Evolutionary conservation across 2,888 invertebrate species (phyloP), one percentile per base, ranked within the genome.

Genomic region (Oxytorus armatus): DNA sequence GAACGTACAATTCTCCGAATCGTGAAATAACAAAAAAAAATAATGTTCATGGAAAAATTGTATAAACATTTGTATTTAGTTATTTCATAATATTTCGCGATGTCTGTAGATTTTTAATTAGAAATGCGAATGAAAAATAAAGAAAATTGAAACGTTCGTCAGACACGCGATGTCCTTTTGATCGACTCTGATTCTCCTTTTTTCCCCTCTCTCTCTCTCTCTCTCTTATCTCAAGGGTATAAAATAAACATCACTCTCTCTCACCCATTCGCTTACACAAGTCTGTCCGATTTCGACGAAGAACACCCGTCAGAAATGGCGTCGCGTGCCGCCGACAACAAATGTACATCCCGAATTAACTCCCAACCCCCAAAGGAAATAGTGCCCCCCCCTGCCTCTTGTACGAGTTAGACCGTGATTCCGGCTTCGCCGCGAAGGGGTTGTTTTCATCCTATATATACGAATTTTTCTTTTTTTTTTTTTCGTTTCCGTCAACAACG

Each of bases 141-240:
- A 76, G 59, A 65, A 77, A 77, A 74, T 79, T 66, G 82, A 77
- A n/a, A 87, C 79, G 85, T 72, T 79, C 82, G 80, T 49, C 55
- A 77, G 73, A 79, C 89, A 89, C 88, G 89, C 88, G 88, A 89
- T 86, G 87, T 88, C 83, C 85, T 85, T 88, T 86, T 83, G 83
- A 88, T 87, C 85, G 84, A 82, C 68, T 76, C 25, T 51, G 47
- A 68, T 44, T 42, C 53, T 51, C 55, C 65, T 18, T 3, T 14
- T 7, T n/a, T 11, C 36, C 8, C 18, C 11, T 33, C 33, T 33
- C 14, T 10, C 42, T 29, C 16, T 16, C 29, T 29, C 0, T 68
- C 23, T 53, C 42, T 42, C 44, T 29, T 59, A 57, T 70, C 70
- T 57, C 49, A 10, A 36, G 57, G 36, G n/a, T 70, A 16, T 11